These are phyloP conservation scores for Crenichthys baileyi DNA, from an alignment of 2,797 vertebrate genomes.

Conservation along the genomic window DNA sequence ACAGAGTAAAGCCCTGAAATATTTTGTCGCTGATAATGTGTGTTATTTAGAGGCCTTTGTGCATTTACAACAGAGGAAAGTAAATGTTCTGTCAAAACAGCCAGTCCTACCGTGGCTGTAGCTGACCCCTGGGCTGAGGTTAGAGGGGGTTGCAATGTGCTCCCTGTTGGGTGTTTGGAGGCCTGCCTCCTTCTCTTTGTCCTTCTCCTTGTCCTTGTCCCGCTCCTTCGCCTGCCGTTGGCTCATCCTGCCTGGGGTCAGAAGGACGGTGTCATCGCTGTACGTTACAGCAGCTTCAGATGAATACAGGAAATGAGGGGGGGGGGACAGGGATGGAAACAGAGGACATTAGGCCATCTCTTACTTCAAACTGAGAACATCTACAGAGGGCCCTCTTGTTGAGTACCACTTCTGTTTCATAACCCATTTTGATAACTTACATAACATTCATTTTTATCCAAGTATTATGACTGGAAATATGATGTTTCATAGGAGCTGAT, in stretches of 20 bases:
- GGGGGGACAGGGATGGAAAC: constrained; percentile 3
- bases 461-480: constrained; percentile 11
- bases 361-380: constrained; percentile 18
- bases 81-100: neutral
- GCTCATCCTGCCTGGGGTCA: constrained; percentile 93
- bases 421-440: constrained; percentile 23
- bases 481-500: constrained; percentile 20
- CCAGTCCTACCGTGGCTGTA: constrained; percentile 87
- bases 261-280: constrained; percentile 86
- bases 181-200: constrained; percentile 88
- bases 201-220: constrained; percentile 84
- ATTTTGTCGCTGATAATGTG: no score
- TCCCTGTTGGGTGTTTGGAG: constrained; percentile 91
- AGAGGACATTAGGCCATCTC: constrained; percentile 11
- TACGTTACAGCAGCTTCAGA: constrained; percentile 79
- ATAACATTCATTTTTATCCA: constrained; percentile 28
- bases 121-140: constrained; percentile 87
- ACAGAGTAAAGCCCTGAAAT: no score
- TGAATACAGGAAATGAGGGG: neutral
- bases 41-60: neutral
- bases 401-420: constrained; percentile 27
- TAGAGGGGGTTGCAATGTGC: constrained; percentile 78
- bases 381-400: constrained; percentile 19
- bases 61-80: neutral
- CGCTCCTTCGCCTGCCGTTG: constrained; percentile 89